Conservation (phyloP, 2,113 vertebrate species). For the Microtus oregoni region DNA sequence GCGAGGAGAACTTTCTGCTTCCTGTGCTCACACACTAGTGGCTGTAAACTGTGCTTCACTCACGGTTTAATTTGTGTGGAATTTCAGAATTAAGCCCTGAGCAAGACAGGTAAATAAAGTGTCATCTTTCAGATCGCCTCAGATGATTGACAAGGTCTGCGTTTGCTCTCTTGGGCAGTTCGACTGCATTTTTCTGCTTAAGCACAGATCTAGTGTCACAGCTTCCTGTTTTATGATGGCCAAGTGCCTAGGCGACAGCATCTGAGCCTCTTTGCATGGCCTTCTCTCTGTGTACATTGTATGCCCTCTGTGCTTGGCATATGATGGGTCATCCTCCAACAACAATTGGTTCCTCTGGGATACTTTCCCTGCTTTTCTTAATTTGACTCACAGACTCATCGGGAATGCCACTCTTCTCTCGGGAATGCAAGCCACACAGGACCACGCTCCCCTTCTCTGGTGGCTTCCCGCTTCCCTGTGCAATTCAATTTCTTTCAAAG, state of each 20-base stretch:
- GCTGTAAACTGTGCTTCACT: background rate
- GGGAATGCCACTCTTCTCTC: background rate
- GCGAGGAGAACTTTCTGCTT: background rate
- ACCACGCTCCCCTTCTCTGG: background rate
- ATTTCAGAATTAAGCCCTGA: conserved; percentile 33
- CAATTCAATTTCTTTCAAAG: conserved; percentile 6
- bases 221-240: background rate
- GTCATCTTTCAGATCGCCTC: background rate
- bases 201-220: background rate
- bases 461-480: background rate
- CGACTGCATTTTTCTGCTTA: background rate
- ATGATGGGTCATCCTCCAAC: background rate
- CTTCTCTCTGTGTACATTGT: background rate
- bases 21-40: background rate
- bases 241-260: background rate
- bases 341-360: background rate
- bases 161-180: background rate
- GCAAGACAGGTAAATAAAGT: background rate
- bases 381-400: background rate
- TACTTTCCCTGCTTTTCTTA: conserved; percentile 3
- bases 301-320: background rate
- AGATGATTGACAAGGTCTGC: background rate
- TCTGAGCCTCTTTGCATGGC: background rate
- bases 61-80: background rate
- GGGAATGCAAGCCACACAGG: background rate